Conservation (phyloP, 2,113 vertebrate species). For the Salvelinus fontinalis region DNA sequence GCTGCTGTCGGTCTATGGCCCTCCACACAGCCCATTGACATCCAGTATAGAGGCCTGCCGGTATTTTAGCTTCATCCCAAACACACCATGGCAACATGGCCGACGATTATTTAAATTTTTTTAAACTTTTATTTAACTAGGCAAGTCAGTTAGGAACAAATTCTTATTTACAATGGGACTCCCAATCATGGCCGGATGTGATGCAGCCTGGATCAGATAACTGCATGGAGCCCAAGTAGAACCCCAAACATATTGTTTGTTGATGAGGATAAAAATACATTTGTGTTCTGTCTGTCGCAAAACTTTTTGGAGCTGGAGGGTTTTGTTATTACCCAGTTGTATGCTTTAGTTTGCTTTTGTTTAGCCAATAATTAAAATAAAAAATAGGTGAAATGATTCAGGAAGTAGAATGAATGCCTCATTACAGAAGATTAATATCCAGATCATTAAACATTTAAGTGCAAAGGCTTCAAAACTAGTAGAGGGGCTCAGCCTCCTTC, state of each 20-base stretch:
- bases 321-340: not conserved
- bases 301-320: not conserved
- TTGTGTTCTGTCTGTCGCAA: not conserved
- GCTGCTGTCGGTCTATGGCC: not conserved
- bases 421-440: conserved; percentile 5
- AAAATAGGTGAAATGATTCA: not conserved
- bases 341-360: not conserved
- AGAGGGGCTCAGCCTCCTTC: not conserved
- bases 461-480: not conserved
- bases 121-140: too few relatives aligned
- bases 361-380: not conserved
- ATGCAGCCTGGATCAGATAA: too few relatives aligned
- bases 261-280: not conserved
- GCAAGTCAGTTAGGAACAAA: too few relatives aligned
- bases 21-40: not conserved
- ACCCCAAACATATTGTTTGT: not conserved
- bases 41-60: not conserved
- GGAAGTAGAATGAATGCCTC: not conserved
- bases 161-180: too few relatives aligned
- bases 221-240: not conserved
- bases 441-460: not conserved
- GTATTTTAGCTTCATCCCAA: not conserved
- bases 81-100: not conserved
- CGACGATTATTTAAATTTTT: accelerated
- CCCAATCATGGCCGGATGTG: too few relatives aligned